Percentiles rank a stretch among this genome's conserved stretches.
Evolutionary conservation across 2,797 vertebrate genomes (phyloP).

Genomic region (Pseudotriccus pelzelni): DNA sequence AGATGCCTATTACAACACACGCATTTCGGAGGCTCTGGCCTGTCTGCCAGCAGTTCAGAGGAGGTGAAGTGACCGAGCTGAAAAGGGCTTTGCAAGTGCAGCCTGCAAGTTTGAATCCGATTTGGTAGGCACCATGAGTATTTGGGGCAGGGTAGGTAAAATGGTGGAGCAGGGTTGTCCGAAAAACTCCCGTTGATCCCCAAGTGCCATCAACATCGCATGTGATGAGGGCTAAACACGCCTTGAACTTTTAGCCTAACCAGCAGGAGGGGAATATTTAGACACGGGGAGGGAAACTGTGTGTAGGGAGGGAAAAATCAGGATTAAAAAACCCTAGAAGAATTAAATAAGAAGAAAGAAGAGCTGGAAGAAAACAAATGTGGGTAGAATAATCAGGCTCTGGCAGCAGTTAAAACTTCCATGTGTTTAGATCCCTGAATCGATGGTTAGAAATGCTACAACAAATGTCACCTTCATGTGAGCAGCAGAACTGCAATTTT

Average conservation of each 20-base stretch:
- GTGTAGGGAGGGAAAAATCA: not conserved
- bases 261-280: not conserved
- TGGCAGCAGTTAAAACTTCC: slow-evolving; percentile 53
- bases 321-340: not conserved
- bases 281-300: not conserved
- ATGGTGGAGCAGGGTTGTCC: not conserved
- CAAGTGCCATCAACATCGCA: not conserved
- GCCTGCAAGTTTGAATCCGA: not conserved
- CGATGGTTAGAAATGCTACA: slow-evolving; percentile 18
- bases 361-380: slow-evolving; percentile 12
- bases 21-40: not conserved
- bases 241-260: not conserved
- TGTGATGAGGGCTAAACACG: not conserved
- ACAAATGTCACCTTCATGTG: slow-evolving; percentile 55
- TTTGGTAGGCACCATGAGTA: not conserved
- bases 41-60: not conserved
- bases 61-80: not conserved
- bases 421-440: slow-evolving; percentile 38
- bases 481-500: slow-evolving; percentile 59
- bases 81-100: not conserved
- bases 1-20: not conserved
- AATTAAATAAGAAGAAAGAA: not conserved
- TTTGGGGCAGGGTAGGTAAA: not conserved
- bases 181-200: not conserved
- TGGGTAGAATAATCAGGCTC: slow-evolving; percentile 23